A percentile compares a stretch with the other conserved stretches of the same genome.
Evolutionary conservation across 2,797 vertebrate species (phyloP).

Genomic region (Gymnoscopelus braueri): DNA sequence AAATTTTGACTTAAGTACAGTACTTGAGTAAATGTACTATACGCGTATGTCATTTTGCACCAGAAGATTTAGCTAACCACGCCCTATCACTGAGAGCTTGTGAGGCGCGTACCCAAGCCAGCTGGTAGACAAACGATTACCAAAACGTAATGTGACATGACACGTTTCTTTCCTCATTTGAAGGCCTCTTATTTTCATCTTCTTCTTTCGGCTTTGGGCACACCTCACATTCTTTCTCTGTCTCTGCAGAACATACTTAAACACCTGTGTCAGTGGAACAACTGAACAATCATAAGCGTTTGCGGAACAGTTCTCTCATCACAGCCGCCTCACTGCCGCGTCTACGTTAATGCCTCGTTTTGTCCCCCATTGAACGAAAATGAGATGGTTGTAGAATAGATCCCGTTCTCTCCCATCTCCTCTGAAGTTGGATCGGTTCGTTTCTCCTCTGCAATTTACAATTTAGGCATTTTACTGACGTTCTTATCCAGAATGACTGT

Average conservation of each 20-base stretch:
- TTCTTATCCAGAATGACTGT: no score
- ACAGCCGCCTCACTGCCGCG: constrained; percentile 17
- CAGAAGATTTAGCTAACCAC: no score
- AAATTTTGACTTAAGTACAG: no score
- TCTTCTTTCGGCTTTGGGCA: not conserved
- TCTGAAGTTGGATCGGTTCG: constrained; percentile 25
- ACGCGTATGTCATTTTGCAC: no score
- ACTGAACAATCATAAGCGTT: constrained; percentile 52
- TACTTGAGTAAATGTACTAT: no score
- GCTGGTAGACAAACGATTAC: no score
- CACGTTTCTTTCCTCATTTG: no score
- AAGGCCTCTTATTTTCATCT: not conserved
- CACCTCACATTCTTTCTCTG: constrained; percentile 24
- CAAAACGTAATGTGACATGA: no score
- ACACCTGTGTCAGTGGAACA: constrained; percentile 39
- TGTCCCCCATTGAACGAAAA: constrained; percentile 41
- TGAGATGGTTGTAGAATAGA: constrained; percentile 45
- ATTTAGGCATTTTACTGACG: no score
- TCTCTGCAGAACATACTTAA: constrained; percentile 40
- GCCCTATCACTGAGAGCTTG: no score
- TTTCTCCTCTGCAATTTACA: no score
- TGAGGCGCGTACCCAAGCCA: no score
- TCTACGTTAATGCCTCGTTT: constrained; percentile 29
- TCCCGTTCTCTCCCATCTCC: constrained; percentile 21
- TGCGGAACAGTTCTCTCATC: constrained; percentile 40